These are phyloP conservation scores for Ctenopoma kingsleyae DNA, from an alignment of 2,797 vertebrate species.

Conservation along the genomic window DNA sequence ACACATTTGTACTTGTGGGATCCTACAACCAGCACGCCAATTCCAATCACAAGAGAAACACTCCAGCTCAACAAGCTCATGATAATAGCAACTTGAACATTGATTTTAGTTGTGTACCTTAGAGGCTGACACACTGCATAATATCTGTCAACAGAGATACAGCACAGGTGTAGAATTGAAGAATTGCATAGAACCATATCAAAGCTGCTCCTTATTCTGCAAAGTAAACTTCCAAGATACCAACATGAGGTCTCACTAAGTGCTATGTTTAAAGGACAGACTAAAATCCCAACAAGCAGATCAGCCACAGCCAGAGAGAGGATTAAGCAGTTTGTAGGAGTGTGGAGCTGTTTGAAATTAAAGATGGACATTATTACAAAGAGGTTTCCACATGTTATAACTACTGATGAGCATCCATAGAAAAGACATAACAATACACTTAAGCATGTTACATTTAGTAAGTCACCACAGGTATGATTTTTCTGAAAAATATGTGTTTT, in stretches of 20 bases:
- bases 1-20: slow-evolving; percentile 68
- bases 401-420: background rate
- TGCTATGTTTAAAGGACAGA: slow-evolving; percentile 38
- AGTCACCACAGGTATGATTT: background rate
- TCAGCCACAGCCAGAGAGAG: slow-evolving; percentile 14
- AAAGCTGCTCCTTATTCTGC: slow-evolving; percentile 23
- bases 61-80: slow-evolving; percentile 88
- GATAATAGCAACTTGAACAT: background rate
- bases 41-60: slow-evolving; percentile 81
- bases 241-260: slow-evolving; percentile 19
- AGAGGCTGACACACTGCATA: slow-evolving; percentile 54
- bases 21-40: slow-evolving; percentile 84
- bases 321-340: slow-evolving; percentile 33
- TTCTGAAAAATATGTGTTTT: no score
- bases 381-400: slow-evolving; percentile 31
- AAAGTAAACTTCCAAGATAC: slow-evolving; percentile 10
- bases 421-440: background rate
- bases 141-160: slow-evolving; percentile 30
- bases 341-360: slow-evolving; percentile 44
- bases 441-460: background rate
- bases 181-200: slow-evolving; percentile 20
- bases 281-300: slow-evolving; percentile 29
- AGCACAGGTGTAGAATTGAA: slow-evolving; percentile 50
- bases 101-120: slow-evolving; percentile 37
- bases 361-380: slow-evolving; percentile 33